Base-by-base conservation (phyloP, 2,888 invertebrate genomes). In the Melanotus villosus region DNA sequence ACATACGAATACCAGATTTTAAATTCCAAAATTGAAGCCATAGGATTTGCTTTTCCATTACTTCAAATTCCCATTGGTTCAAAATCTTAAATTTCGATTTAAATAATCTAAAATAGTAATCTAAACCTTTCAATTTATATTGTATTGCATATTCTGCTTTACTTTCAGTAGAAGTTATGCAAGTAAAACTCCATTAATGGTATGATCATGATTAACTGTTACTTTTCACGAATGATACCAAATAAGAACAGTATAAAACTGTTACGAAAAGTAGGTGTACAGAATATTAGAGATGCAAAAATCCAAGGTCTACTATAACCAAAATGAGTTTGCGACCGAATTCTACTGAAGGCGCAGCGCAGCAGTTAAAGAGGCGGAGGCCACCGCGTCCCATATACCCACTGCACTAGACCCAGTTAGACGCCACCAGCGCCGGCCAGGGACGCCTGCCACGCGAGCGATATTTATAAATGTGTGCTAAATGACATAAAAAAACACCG, bases 401-500 rank as follows among this genome's bases (percentile, higher is more conserved):
- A 85, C 81, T 85, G 84, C 83, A 84, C 85, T 85, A 85, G 85
- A 85, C 85, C 85, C 80, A 84, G 82, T 84, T 84, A 78, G 47
- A 63, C 57, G 50, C 68, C 68, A 32, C 23, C 38, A 21, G 41
- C 45, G 54, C 47, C 34, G 45, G 60, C 56, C 70, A 65, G 59
- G 65, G 65, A 65, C 69, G 69, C 45, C 50, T 26, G 60, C 50
- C 26, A 65, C 43, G 58, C 52, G 26, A 30, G 30, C 64, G 43
- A 57, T 66, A 66, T 66, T 60, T 60, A 66, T 66, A 60, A 59
- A 60, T 60, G 45, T 60, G 58, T 32, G 32, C 34, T 52, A 52
- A 52, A 52, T 50, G 50, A 50, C 50, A 50, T 41, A 18, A 50
- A 34, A 63, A 63, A 52, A 23, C 60, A 43, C 26, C 26, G 26